phyloP scores from a whole-genome alignment of 2,888 invertebrate species.

The Torymus tubicola region DNA sequence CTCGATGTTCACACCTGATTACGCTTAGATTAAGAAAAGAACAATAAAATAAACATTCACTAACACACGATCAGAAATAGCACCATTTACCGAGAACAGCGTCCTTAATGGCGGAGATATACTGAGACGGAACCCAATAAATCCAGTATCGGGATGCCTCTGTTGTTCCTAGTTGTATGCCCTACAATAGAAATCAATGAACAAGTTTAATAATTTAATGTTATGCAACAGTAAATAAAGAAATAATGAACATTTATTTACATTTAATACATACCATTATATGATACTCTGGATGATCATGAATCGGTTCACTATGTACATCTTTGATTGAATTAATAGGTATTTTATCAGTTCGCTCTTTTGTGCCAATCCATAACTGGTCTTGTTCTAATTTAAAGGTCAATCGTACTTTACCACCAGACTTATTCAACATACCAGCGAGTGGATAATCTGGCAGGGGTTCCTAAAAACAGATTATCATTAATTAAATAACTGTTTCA shows the following conservation, averaged over 20 bases:
- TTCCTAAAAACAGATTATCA: constrained; percentile 79
- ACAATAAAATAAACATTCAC: constrained; percentile 48
- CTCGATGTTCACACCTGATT: constrained; percentile 69
- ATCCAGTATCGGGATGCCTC: constrained; percentile 95
- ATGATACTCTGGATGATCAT: constrained; percentile 93
- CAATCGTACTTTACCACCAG: constrained; percentile 91
- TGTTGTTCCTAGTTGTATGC: constrained; percentile 92
- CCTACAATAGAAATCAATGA: constrained; percentile 78
- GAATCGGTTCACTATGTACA: constrained; percentile 88
- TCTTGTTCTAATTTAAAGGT: constrained; percentile 95
- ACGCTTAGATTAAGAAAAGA: constrained; percentile 66
- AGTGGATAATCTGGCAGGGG: constrained; percentile 88
- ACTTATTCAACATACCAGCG: constrained; percentile 93
- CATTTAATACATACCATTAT: constrained; percentile 84
- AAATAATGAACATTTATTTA: too few species aligned
- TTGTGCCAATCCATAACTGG: constrained; percentile 94
- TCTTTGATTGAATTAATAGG: constrained; percentile 93
- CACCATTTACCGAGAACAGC: constrained; percentile 93
- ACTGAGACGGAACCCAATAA: constrained; percentile 96
- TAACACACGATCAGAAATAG: constrained; percentile 80
- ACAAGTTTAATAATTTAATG: too few species aligned
- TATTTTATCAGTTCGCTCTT: constrained; percentile 94
- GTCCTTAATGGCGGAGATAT: constrained; percentile 93
- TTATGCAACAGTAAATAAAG: too few species aligned
- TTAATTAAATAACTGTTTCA: not conserved